Conservation (phyloP, 2,797 vertebrate genomes). For the Leptatherina wallacei region DNA sequence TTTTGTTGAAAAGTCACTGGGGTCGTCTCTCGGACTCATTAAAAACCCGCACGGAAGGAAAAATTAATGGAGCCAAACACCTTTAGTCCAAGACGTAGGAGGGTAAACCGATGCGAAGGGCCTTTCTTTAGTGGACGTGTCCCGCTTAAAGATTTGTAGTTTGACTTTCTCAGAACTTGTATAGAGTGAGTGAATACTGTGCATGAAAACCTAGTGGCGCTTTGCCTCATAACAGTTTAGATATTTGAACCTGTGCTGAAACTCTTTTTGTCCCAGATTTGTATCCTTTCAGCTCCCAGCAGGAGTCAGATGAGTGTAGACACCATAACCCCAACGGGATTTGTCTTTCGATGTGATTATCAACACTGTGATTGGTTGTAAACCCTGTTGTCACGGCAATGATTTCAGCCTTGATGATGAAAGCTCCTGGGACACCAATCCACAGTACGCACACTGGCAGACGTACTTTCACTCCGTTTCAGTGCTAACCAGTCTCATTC, state of each 20-base stretch:
- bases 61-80: conserved; percentile 66
- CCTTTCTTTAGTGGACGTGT: conserved; percentile 21
- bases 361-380: conserved; percentile 66
- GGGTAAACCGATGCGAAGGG: conserved; percentile 46
- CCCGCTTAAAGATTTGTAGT: conserved; percentile 34
- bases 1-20: conserved; percentile 64
- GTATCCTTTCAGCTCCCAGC: conserved; percentile 15
- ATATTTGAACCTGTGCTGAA: not conserved
- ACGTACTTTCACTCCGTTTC: conserved; percentile 44
- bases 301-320: conserved; percentile 41
- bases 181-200: not conserved
- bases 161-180: conserved; percentile 41
- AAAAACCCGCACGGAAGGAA: conserved; percentile 56
- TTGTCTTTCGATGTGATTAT: conserved; percentile 68
- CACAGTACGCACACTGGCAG: conserved; percentile 21
- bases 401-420: conserved; percentile 68
- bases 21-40: conserved; percentile 70
- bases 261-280: not conserved
- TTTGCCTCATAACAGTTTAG: conserved; percentile 1
- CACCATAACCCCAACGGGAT: conserved; percentile 43
- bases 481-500: conserved; percentile 79
- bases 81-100: conserved; percentile 56
- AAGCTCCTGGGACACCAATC: conserved; percentile 58
- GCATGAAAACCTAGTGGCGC: not conserved
- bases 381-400: conserved; percentile 69